A percentile compares a stretch with the other conserved stretches of the same genome.
These are phyloP conservation scores for Eretmocerus hayati DNA, from an alignment of 2,888 invertebrate genomes.

Conservation along the genomic window DNA sequence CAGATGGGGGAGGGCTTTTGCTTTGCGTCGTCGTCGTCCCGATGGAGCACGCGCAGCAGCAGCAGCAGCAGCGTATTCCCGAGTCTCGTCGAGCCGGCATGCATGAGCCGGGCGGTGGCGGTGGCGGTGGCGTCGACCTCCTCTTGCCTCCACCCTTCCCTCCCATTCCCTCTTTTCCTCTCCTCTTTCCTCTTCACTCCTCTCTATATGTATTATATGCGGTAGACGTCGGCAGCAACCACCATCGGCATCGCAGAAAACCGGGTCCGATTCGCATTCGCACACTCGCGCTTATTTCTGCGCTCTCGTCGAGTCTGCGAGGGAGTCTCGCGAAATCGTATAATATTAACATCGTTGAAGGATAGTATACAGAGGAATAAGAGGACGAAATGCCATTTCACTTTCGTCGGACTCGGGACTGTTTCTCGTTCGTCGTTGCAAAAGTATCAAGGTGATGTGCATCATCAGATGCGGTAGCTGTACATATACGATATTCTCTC, in stretches of 20 bases:
- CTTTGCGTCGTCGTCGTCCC: too few species aligned
- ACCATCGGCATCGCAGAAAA: neutral
- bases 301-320: too few species aligned
- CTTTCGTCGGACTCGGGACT: constrained; percentile 42
- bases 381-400: constrained; percentile 45
- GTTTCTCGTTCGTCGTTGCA: too few species aligned
- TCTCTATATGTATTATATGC: too few species aligned
- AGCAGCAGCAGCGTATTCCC: constrained; percentile 18
- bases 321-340: too few species aligned
- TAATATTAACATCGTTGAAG: too few species aligned
- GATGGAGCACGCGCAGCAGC: neutral
- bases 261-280: neutral
- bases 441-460: constrained; percentile 12
- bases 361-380: too few species aligned
- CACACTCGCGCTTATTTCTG: neutral
- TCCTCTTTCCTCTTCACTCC: neutral
- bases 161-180: neutral
- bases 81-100: constrained; percentile 41
- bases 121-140: too few species aligned
- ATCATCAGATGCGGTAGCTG: constrained; percentile 8
- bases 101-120: too few species aligned
- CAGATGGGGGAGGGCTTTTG: too few species aligned
- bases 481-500: neutral
- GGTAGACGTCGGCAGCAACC: constrained; percentile 1
- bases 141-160: constrained; percentile 1